These are phyloP conservation scores for Cygnus olor DNA, from an alignment of 2,797 vertebrate genomes.

Conservation along the genomic window DNA sequence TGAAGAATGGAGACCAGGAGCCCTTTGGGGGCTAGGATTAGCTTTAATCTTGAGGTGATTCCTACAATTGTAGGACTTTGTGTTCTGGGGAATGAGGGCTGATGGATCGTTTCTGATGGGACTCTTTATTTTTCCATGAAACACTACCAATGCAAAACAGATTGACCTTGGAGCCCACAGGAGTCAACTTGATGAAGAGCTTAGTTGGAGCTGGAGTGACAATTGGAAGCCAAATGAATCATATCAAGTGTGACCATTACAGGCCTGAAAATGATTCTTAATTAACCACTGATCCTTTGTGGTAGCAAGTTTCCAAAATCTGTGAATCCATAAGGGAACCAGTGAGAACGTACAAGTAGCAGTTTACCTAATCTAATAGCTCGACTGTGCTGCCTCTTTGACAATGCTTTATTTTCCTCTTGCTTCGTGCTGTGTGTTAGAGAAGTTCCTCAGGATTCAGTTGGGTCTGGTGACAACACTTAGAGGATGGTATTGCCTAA, in stretches of 20 bases:
- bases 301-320: slow-evolving; percentile 78
- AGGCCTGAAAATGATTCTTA: slow-evolving; percentile 82
- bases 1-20: slow-evolving; percentile 70
- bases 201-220: slow-evolving; percentile 84
- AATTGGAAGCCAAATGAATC: slow-evolving; percentile 86
- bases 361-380: slow-evolving; percentile 76
- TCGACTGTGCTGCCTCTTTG: slow-evolving; percentile 47
- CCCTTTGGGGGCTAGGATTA: slow-evolving; percentile 82
- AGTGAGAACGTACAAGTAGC: slow-evolving; percentile 63
- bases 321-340: slow-evolving; percentile 77
- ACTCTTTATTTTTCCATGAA: slow-evolving; percentile 66
- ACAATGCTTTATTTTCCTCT: slow-evolving; percentile 26
- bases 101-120: slow-evolving; percentile 68
- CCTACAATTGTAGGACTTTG: slow-evolving; percentile 66
- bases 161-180: slow-evolving; percentile 82
- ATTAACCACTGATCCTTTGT: slow-evolving; percentile 87
- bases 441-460: not conserved
- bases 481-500: not conserved
- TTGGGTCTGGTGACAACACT: not conserved
- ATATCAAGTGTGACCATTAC: slow-evolving; percentile 85
- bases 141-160: slow-evolving; percentile 72
- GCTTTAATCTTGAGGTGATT: slow-evolving; percentile 86
- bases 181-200: slow-evolving; percentile 80
- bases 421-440: not conserved
- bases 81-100: slow-evolving; percentile 62